Evolutionary conservation across 1,140 invertebrate species (phyloP).

Genomic region (Calephelis nemesis): DNA sequence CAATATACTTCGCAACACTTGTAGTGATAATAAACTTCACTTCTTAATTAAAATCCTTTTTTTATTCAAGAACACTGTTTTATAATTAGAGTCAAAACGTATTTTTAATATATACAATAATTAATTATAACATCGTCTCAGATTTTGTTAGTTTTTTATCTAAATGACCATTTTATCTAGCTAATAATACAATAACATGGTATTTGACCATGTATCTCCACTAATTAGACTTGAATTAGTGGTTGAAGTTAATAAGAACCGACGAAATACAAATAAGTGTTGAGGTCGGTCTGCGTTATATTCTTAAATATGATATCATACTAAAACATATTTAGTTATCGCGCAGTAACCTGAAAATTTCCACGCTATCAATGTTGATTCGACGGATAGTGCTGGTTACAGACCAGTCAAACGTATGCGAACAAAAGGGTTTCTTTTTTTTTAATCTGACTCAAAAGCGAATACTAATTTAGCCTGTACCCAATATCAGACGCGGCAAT

Average conservation of each 20-base stretch:
- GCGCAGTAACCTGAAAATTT: too few relatives aligned
- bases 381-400: too few relatives aligned
- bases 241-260: constrained; percentile 1
- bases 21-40: neutral
- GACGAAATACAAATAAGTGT: constrained; percentile 2
- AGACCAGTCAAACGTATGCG: too few relatives aligned
- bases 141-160: constrained; percentile 19
- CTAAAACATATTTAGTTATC: neutral
- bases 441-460: too few relatives aligned
- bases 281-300: neutral
- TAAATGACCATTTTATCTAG: constrained; percentile 15
- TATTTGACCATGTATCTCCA: constrained; percentile 13
- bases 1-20: neutral
- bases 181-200: constrained; percentile 16
- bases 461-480: too few relatives aligned
- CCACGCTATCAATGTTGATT: too few relatives aligned
- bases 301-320: neutral
- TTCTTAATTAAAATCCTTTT: neutral
- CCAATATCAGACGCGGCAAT: too few relatives aligned
- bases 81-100: neutral
- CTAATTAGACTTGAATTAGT: constrained; percentile 16
- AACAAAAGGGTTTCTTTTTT: too few relatives aligned
- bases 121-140: constrained; percentile 18
- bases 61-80: constrained; percentile 1
- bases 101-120: constrained; percentile 11